phyloP scores from a whole-genome alignment of 2,888 invertebrate species.

The Heliconius ismenius region DNA sequence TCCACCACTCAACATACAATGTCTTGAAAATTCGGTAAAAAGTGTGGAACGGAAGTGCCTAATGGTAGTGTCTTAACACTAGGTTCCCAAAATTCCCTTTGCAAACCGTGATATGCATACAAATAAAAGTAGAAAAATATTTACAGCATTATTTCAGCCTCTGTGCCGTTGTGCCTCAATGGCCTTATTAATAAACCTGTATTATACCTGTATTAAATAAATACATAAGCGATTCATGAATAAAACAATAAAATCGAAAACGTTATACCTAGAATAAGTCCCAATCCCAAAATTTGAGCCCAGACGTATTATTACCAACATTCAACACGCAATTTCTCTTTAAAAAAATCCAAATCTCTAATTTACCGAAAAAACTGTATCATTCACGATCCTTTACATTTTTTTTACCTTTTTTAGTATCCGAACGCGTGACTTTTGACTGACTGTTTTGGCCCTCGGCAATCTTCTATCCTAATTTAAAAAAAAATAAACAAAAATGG shows the following conservation, averaged over 20 bases:
- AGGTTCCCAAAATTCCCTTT: too few species aligned
- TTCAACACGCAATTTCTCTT: conserved; percentile 77
- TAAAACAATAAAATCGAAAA: conserved; percentile 30
- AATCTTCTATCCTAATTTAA: conserved; percentile 61
- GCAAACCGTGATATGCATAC: too few species aligned
- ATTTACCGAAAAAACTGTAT: conserved; percentile 80
- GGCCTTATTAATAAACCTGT: background rate
- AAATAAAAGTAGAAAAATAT: too few species aligned
- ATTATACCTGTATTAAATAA: background rate
- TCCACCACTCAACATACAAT: too few species aligned
- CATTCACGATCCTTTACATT: conserved; percentile 72
- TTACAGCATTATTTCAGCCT: too few species aligned
- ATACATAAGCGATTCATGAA: background rate
- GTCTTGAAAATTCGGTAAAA: too few species aligned
- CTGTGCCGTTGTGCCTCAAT: background rate
- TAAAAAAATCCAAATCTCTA: conserved; percentile 71
- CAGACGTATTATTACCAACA: conserved; percentile 72
- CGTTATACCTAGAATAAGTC: conserved; percentile 43
- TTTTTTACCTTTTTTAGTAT: conserved; percentile 57
- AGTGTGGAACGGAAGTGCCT: too few species aligned
- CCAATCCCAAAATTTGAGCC: conserved; percentile 48
- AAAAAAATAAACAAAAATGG: conserved; percentile 67
- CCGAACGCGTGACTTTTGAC: conserved; percentile 79
- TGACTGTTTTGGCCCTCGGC: conserved; percentile 77
- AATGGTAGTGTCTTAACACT: too few species aligned